Base-by-base conservation (phyloP, 23 tunicate genomes). In the Botrylloides violaceus region DNA sequence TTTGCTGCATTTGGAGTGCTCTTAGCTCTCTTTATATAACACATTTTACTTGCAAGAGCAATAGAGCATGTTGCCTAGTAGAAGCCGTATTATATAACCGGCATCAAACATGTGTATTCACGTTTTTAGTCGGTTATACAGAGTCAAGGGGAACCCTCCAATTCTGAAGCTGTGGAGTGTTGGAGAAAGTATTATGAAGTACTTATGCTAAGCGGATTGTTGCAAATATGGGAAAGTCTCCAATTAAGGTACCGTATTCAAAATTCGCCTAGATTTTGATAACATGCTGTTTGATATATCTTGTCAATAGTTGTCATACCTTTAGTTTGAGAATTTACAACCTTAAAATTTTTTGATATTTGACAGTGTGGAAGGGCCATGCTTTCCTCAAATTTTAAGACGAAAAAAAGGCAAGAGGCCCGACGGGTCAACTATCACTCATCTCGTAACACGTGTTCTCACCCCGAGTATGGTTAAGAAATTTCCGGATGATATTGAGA, bases 171-270 rank as follows among this genome's bases (percentile, higher is more conserved):
- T 31, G 97, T 90, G 38, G 97, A 90, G 70, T 90, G 97, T 32
- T 90, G 97, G 97, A 73, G 86, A 68, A 83, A 80, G 50, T 90
- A 90, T 61, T 90, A 90, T 65, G 97, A 90, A 74, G 90, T 90
- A 36, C 72, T 90, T 26, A 90, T 83, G 90, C 80, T 90, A n/a
- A 83, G 90, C 66, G 97, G 97, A 7, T 62, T 90, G 73, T 61
- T 90, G 30, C 97, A 90, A 60, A 90, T 90, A 37, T 90, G 97
- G 97, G 97, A 90, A 58, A 83, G 89, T 1, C 73, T 90, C 59
- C 97, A 90, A 53, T 57, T 90, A 27, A 72, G 90, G 97, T 90
- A 63, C 34, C n/a, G n/a, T n/a, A n/a, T n/a, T n/a, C n/a, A n/a
- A n/a, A n/a, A n/a, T n/a, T n/a, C n/a, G n/a, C n/a, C 18, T 18